phyloP scores from a whole-genome alignment of 2,113 vertebrate species.

The Murina feae region DNA sequence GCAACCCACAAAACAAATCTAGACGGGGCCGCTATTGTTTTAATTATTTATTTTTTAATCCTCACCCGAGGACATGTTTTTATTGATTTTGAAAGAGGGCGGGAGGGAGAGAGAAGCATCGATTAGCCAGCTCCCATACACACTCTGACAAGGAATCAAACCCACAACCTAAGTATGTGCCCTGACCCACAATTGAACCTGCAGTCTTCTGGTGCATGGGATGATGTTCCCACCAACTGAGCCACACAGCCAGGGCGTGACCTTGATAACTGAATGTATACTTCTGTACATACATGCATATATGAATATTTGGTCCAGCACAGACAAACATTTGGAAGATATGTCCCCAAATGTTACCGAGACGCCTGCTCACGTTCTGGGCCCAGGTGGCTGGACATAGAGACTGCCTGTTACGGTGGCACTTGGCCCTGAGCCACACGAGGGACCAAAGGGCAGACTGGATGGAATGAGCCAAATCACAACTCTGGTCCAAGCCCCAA shows the following conservation, averaged over 20 bases:
- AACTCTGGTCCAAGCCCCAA: neutral
- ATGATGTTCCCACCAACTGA: neutral
- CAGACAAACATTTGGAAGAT: neutral
- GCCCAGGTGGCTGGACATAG: neutral
- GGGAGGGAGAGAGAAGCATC: neutral
- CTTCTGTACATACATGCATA: rapidly evolving
- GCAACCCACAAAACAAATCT: neutral
- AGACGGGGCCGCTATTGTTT: neutral
- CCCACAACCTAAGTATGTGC: neutral
- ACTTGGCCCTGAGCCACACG: neutral
- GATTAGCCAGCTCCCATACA: neutral
- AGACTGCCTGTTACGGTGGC: neutral
- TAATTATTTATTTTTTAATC: neutral
- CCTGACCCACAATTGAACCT: neutral
- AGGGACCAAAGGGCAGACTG: neutral
- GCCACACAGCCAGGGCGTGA: neutral
- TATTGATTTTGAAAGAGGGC: neutral
- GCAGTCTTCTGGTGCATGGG: neutral
- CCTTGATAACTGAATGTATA: neutral
- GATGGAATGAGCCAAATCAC: neutral
- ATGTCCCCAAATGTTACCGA: too few relatives aligned
- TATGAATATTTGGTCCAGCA: rapidly evolving
- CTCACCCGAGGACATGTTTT: neutral
- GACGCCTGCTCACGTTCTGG: neutral
- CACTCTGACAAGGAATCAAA: neutral